These are phyloP conservation scores for Oreochromis aureus DNA, from an alignment of 2,113 vertebrate species.

Conservation along the genomic window DNA sequence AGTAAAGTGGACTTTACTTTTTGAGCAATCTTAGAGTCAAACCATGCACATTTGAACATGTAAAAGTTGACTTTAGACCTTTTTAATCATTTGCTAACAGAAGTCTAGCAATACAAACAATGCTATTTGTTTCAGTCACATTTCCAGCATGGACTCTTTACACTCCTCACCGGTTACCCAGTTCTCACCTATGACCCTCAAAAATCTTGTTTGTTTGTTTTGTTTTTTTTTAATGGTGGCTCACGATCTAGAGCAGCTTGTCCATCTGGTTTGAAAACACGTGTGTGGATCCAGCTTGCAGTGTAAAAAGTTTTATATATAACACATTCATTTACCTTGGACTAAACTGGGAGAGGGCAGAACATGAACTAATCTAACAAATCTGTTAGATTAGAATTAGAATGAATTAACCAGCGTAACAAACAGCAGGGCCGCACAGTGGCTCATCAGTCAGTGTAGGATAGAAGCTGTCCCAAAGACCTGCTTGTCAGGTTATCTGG, in stretches of 20 bases:
- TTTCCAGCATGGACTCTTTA: background rate
- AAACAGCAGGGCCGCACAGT: background rate
- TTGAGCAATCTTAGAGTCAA: background rate
- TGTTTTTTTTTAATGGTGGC: accelerated
- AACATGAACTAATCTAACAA: background rate
- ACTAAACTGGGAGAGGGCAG: background rate
- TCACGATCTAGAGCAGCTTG: background rate
- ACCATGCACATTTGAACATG: background rate
- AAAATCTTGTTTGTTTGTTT: accelerated
- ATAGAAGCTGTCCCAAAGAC: background rate
- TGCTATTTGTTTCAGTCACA: background rate
- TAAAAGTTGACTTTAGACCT: background rate
- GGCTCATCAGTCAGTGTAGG: background rate
- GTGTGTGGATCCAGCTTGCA: background rate
- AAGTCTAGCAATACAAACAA: background rate
- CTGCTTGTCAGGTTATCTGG: background rate
- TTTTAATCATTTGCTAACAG: background rate
- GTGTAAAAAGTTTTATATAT: background rate
- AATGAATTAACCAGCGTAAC: background rate
- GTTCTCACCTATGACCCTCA: background rate
- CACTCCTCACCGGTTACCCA: background rate
- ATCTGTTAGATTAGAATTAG: background rate
- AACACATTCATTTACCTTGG: background rate
- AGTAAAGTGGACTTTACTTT: background rate
- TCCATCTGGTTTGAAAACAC: background rate